Conservation (phyloP, 1,140 invertebrate genomes). For the Pogonomyrmex californicus region DNA sequence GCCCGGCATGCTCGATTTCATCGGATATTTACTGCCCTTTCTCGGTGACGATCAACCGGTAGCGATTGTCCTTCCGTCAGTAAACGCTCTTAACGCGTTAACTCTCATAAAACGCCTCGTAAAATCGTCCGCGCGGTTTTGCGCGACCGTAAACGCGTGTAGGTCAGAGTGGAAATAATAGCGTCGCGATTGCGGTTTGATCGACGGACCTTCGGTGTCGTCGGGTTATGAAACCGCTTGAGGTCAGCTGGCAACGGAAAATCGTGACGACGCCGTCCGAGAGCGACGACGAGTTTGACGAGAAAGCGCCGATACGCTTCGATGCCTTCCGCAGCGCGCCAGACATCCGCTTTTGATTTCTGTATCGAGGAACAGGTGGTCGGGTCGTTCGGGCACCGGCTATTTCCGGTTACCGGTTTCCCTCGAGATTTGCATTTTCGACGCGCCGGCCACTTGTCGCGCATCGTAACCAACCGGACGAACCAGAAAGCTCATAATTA, state of each 20-base stretch:
- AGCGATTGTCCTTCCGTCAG: neutral
- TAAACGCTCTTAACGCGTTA: neutral
- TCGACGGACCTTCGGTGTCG: neutral
- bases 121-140: constrained; percentile 1
- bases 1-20: constrained; percentile 67
- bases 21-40: constrained; percentile 48
- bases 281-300: constrained; percentile 63
- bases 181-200: neutral
- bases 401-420: constrained; percentile 82
- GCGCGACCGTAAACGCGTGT: neutral
- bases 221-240: constrained; percentile 16
- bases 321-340: constrained; percentile 70
- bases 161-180: neutral
- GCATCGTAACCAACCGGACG: constrained; percentile 47
- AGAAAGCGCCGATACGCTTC: constrained; percentile 68
- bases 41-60: neutral
- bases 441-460: constrained; percentile 72
- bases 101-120: constrained; percentile 14
- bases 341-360: constrained; percentile 85
- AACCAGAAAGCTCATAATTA: constrained; percentile 68
- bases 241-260: constrained; percentile 31
- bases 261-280: constrained; percentile 30
- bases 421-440: constrained; percentile 82
- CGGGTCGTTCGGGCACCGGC: constrained; percentile 70
- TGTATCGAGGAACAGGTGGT: constrained; percentile 84